These are phyloP conservation scores for Pocillopora verrucosa DNA, from an alignment of 64 coral and sea anemone genomes.

Conservation along the genomic window DNA sequence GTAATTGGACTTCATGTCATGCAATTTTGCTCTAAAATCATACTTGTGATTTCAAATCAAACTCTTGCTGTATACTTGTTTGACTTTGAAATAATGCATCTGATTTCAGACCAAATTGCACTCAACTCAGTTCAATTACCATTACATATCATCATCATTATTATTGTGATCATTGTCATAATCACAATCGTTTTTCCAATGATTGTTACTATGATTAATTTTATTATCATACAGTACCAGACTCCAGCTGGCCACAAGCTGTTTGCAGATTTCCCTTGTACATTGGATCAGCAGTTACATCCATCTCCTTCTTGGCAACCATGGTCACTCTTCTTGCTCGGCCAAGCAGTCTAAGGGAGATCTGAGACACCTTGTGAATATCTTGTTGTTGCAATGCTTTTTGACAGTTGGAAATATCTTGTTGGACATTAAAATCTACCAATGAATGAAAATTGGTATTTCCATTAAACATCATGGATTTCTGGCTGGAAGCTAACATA, in stretches of 20 bases:
- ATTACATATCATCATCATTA: too few species aligned
- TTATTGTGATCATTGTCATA: too few species aligned
- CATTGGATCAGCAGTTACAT: constrained; percentile 80
- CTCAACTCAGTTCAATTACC: too few species aligned
- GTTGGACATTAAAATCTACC: constrained; percentile 70
- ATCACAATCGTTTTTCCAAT: too few species aligned
- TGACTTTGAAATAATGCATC: too few species aligned
- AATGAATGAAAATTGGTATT: background rate
- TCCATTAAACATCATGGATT: background rate
- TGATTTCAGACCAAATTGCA: too few species aligned
- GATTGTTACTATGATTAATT: too few species aligned
- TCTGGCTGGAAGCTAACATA: background rate
- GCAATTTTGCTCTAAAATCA: too few species aligned
- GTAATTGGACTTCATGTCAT: too few species aligned
- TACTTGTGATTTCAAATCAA: too few species aligned
- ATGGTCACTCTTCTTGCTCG: constrained; percentile 60
- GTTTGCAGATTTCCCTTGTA: constrained; percentile 70
- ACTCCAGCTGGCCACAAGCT: constrained; percentile 46
- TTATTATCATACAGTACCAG: constrained; percentile 10
- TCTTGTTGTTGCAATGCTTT: constrained; percentile 73
- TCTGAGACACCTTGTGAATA: constrained; percentile 56
- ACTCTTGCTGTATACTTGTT: too few species aligned
- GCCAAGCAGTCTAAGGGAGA: constrained; percentile 61
- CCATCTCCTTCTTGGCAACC: constrained; percentile 74
- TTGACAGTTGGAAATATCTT: constrained; percentile 66